Base-by-base conservation (phyloP, 2,888 invertebrate species). In the Fissipunctia ypsillon region DNA sequence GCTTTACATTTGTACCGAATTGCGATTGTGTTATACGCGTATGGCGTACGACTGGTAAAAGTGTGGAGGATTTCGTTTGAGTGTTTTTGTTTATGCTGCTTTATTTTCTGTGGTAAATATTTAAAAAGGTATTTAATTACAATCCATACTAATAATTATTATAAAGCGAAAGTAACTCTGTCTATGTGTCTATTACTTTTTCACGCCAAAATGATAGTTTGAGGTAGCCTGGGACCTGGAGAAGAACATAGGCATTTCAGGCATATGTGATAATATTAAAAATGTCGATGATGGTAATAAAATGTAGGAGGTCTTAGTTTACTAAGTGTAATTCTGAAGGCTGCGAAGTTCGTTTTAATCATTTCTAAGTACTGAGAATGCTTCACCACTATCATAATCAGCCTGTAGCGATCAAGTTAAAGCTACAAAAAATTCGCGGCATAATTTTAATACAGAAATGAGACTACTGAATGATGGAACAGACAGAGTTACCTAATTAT, bases 1-100 rank as follows among this genome's bases (percentile, higher is more conserved):
- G 92, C 92, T 93, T 93, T 91, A 91, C 92, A 92, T 91, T 94
- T 88, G 89, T 88, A 91, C 89, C 78, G 88, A 92, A 92, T 92
- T 92, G 89, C 91, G 88, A 92, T 92, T 92, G 90, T 90, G 84
- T 87, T 84, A 57, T 83, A 80, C 73, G 61, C 77, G 84, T 69
- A 81, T 76, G 75, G 71, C 64, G 69, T 70, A 72, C 65, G 59
- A 50, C 64, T 81, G 43, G 41, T 14, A 61, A 82, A 66, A 81
- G 50, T 65, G 63, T 22, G 12, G n/a, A 28, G 70, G 61, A 48
- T 66, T 83, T 81, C 25, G n/a, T 78, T 67, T 54, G 22, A 71
- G 31, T 71, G 61, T 65, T 52, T 76, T 28, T 68, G 50, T 81
- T 65, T 65, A 25, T 57, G 3, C 52, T 38, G 28, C 3, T 43